Percentiles rank a stretch among this genome's conserved stretches.
Conservation (phyloP, 35 echinoderm and acorn worm genomes). For the Lytechinus variegatus region DNA sequence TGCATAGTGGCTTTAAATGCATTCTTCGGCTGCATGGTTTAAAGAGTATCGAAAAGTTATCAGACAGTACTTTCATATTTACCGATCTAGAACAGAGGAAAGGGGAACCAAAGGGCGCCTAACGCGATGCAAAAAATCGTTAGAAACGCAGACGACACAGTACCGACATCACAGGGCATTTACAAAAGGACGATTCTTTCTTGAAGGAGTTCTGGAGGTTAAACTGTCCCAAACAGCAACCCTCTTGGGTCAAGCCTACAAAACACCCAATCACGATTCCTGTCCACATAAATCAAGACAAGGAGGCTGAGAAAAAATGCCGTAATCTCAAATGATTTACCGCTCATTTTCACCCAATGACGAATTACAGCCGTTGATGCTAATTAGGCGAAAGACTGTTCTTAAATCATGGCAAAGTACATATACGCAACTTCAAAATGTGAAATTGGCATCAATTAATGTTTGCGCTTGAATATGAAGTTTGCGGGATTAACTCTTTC, state of each 20-base stretch:
- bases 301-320: not conserved
- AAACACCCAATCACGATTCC: slow-evolving; percentile 18
- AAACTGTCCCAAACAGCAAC: not conserved
- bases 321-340: not conserved
- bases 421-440: not conserved
- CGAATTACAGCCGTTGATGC: not conserved
- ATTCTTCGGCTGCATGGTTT: no score
- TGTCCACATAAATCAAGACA: slow-evolving; percentile 6
- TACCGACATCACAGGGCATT: not conserved
- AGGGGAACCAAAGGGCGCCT: no score
- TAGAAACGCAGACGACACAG: no score
- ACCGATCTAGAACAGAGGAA: no score
- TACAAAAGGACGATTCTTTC: not conserved
- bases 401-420: not conserved
- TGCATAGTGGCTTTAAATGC: no score
- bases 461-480: not conserved
- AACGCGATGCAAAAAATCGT: no score
- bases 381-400: not conserved
- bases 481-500: not conserved
- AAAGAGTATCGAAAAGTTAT: no score
- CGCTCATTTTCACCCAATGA: not conserved
- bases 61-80: no score
- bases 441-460: not conserved
- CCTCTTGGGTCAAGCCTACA: not conserved
- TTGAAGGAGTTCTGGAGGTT: not conserved